Evolutionary conservation across 1,140 invertebrate species (phyloP).

Genomic region (Pentalonia nigronervosa): DNA sequence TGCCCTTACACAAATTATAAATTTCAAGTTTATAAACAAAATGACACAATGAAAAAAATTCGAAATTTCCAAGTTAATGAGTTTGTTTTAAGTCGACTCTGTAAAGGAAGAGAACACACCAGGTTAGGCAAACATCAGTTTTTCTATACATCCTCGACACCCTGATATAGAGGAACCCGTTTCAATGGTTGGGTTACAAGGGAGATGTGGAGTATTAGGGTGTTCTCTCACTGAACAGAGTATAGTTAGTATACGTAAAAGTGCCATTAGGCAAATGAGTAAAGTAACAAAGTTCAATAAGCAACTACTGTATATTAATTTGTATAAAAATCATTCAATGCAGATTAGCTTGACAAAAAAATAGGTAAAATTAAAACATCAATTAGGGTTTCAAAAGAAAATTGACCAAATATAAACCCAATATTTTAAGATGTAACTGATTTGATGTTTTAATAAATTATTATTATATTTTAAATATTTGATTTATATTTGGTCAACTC

Average conservation of each 20-base stretch:
- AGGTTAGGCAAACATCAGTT: too few relatives aligned
- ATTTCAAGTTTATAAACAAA: too few relatives aligned
- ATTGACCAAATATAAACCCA: neutral
- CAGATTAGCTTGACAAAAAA: neutral
- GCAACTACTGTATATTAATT: neutral
- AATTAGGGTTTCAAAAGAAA: neutral
- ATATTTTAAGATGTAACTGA: neutral
- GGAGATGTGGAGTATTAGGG: too few relatives aligned
- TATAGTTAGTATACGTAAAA: neutral
- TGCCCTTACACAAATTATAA: too few relatives aligned
- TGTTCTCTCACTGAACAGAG: neutral
- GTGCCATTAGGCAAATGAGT: neutral
- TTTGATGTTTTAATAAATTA: neutral
- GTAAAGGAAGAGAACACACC: too few relatives aligned
- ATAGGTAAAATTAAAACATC: neutral
- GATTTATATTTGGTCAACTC: neutral
- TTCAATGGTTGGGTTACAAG: too few relatives aligned
- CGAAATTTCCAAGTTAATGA: too few relatives aligned
- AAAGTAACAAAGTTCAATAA: neutral
- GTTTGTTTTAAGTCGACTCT: too few relatives aligned
- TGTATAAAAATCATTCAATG: neutral
- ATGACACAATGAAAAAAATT: too few relatives aligned
- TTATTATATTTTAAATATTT: neutral
- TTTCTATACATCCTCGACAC: too few relatives aligned
- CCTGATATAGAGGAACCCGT: too few relatives aligned